Evolutionary conservation across 2,797 vertebrate species (phyloP).

Genomic region (Onychomys torridus): DNA sequence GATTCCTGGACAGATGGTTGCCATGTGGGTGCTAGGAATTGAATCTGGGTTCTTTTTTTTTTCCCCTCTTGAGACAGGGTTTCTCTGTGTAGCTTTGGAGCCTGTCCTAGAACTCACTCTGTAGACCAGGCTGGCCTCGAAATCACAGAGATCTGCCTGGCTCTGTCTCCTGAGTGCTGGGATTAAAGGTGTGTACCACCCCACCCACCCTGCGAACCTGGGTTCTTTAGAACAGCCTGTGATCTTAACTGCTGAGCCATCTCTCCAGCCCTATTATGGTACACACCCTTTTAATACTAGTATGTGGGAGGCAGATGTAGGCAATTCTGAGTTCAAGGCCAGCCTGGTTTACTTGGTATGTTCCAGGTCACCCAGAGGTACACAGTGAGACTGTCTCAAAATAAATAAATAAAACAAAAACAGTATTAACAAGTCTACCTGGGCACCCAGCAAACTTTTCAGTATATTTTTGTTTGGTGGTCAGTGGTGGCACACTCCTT

Average conservation of each 20-base stretch:
- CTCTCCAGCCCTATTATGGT: neutral
- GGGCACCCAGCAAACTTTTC: neutral
- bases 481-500: neutral
- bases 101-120: too few relatives aligned
- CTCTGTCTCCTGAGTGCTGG: too few relatives aligned
- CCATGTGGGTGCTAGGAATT: neutral
- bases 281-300: neutral
- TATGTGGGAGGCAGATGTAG: neutral
- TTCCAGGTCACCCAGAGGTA: neutral
- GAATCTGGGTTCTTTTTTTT: neutral
- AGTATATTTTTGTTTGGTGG: neutral
- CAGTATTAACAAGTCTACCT: neutral
- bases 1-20: neutral
- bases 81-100: too few relatives aligned
- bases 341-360: neutral
- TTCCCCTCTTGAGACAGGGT: too few relatives aligned
- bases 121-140: too few relatives aligned
- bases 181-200: too few relatives aligned
- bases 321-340: neutral
- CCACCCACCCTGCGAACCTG: too few relatives aligned
- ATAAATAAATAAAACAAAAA: too few relatives aligned
- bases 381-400: neutral
- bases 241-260: neutral
- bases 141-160: too few relatives aligned
- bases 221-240: neutral